A percentile compares a stretch with the other conserved stretches of the same genome.
These are phyloP conservation scores for Eremophila alpestris DNA, from an alignment of 2,797 vertebrate genomes.

Conservation along the genomic window DNA sequence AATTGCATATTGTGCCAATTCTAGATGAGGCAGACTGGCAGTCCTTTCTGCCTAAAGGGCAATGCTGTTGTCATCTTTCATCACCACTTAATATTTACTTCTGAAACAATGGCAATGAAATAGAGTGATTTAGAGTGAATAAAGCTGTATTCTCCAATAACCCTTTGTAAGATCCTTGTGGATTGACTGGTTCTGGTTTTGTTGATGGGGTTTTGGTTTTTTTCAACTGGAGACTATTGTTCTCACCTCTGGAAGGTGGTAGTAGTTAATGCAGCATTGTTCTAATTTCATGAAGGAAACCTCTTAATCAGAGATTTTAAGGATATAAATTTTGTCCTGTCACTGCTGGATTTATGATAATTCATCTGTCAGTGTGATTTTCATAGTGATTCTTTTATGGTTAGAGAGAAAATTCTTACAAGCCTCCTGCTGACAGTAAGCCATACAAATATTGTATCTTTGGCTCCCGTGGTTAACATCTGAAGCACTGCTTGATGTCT, in stretches of 20 bases:
- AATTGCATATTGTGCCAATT: background rate
- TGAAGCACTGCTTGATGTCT: background rate
- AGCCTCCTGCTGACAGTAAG: background rate
- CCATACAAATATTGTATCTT: background rate
- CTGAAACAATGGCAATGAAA: background rate
- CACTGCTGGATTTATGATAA: background rate
- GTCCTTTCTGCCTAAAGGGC: background rate
- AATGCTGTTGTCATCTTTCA: background rate
- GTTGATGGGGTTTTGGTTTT: background rate
- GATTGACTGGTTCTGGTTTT: background rate
- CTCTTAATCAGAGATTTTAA: background rate
- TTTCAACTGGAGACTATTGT: background rate
- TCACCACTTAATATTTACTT: background rate
- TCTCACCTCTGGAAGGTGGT: background rate
- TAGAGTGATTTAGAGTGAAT: background rate
- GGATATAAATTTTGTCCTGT: background rate
- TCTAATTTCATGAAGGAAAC: background rate
- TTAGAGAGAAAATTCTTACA: background rate
- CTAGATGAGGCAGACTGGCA: background rate
- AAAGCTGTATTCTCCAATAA: background rate
- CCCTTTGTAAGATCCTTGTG: background rate
- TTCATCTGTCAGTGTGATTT: background rate
- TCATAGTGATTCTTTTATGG: background rate
- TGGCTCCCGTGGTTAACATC: rapidly evolving
- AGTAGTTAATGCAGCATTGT: background rate